Evolutionary conservation across 2,888 invertebrate genomes (phyloP).

Genomic region (Incurvaria masculella): DNA sequence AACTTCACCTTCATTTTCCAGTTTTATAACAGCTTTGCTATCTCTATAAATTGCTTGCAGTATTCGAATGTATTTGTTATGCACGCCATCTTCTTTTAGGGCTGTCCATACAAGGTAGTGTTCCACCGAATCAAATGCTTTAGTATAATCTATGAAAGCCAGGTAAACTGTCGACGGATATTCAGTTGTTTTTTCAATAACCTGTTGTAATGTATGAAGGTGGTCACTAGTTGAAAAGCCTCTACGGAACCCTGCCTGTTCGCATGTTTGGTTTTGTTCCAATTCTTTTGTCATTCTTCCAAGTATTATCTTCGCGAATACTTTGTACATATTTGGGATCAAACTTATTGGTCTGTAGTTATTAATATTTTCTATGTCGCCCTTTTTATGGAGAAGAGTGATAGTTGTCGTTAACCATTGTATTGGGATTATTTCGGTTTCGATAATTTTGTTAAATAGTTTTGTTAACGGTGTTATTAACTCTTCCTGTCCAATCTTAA

Average conservation of each 20-base stretch:
- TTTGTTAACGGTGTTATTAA: constrained; percentile 7
- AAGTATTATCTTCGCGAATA: constrained; percentile 17
- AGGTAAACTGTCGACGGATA: too few relatives aligned
- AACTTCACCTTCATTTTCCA: too few relatives aligned
- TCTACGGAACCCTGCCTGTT: constrained; percentile 19
- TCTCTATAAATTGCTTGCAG: too few relatives aligned
- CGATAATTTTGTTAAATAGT: constrained; percentile 14
- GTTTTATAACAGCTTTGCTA: too few relatives aligned
- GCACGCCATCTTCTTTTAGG: too few relatives aligned
- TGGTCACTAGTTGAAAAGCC: constrained; percentile 13
- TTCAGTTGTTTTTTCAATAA: constrained; percentile 16
- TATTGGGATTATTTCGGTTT: constrained; percentile 9
- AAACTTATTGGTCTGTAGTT: constrained; percentile 18
- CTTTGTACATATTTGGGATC: constrained; percentile 17
- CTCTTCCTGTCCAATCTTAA: neutral
- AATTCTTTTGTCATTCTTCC: constrained; percentile 12
- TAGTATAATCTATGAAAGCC: too few relatives aligned
- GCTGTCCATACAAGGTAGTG: too few relatives aligned
- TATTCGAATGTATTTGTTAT: too few relatives aligned
- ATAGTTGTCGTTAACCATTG: constrained; percentile 15
- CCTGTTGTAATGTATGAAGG: constrained; percentile 10
- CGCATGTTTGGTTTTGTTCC: constrained; percentile 16
- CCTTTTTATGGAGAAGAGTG: constrained; percentile 16
- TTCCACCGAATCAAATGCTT: too few relatives aligned
- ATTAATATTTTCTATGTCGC: constrained; percentile 13